Evolutionary conservation across 2,113 vertebrate species (phyloP).

Genomic region (Gorilla gorilla): DNA sequence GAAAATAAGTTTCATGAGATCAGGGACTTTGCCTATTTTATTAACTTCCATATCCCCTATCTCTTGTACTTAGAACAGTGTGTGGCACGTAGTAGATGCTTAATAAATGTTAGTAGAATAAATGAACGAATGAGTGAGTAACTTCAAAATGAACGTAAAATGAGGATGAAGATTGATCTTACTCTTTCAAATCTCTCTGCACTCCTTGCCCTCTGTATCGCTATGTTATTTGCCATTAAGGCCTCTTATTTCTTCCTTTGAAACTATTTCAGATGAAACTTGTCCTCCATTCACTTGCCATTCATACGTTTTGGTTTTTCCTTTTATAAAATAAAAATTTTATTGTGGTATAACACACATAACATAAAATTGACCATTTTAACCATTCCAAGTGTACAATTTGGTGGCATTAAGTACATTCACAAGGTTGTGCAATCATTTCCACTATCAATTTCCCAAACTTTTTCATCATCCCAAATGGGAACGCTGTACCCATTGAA

Average conservation of each 20-base stretch:
- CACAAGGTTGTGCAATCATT: neutral
- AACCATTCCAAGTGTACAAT: neutral
- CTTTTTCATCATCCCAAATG: too few species aligned
- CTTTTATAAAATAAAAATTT: neutral
- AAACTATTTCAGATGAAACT: neutral
- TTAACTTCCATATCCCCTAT: neutral
- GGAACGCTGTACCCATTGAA: neutral
- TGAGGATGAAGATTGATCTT: neutral
- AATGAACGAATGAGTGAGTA: neutral
- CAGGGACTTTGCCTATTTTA: neutral
- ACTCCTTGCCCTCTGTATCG: neutral
- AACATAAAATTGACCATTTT: neutral
- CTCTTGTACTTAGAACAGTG: neutral
- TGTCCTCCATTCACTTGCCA: neutral
- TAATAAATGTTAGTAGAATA: neutral
- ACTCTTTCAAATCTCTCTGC: neutral
- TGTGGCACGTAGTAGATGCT: neutral
- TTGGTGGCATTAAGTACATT: neutral
- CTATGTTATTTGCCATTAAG: neutral
- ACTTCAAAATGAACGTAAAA: neutral
- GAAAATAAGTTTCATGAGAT: neutral
- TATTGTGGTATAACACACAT: neutral
- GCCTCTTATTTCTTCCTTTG: neutral
- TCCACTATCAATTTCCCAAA: neutral
- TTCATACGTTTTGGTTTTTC: neutral